These are phyloP conservation scores for Psittacula echo DNA, from an alignment of 2,797 vertebrate genomes.

Conservation along the genomic window DNA sequence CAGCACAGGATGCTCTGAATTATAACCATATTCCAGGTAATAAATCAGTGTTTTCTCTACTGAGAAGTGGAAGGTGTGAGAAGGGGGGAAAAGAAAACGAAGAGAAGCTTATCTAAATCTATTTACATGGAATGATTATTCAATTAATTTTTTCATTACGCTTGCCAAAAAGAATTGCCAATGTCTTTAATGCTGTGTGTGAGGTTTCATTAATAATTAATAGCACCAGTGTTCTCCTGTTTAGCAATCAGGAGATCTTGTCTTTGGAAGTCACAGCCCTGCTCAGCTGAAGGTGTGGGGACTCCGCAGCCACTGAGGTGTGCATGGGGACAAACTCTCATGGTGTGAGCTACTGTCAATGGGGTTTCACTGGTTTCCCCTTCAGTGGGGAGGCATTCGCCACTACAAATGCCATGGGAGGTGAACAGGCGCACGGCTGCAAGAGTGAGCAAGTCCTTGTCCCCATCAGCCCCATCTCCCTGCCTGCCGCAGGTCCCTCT, in stretches of 20 bases:
- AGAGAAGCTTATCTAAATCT: slow-evolving; percentile 73
- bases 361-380: background rate
- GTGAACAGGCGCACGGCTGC: fast-evolving
- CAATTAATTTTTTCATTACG: slow-evolving; percentile 81
- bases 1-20: background rate
- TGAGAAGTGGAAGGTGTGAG: background rate
- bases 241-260: background rate
- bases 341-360: background rate
- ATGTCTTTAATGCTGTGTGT: slow-evolving; percentile 61
- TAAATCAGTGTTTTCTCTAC: slow-evolving; percentile 62
- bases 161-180: slow-evolving; percentile 74
- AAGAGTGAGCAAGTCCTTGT: fast-evolving
- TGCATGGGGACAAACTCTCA: fast-evolving
- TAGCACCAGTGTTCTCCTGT: slow-evolving; percentile 30
- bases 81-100: background rate
- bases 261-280: background rate
- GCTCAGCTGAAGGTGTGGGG: fast-evolving
- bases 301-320: fast-evolving
- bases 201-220: slow-evolving; percentile 72
- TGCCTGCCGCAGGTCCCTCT: fast-evolving
- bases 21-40: slow-evolving; percentile 28
- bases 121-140: slow-evolving; percentile 77
- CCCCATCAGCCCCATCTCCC: background rate
- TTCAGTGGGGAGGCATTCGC: fast-evolving
- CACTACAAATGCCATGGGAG: fast-evolving